Evolutionary conservation across 1,140 invertebrate species (phyloP).

Genomic region (Aphidius gifuensis): DNA sequence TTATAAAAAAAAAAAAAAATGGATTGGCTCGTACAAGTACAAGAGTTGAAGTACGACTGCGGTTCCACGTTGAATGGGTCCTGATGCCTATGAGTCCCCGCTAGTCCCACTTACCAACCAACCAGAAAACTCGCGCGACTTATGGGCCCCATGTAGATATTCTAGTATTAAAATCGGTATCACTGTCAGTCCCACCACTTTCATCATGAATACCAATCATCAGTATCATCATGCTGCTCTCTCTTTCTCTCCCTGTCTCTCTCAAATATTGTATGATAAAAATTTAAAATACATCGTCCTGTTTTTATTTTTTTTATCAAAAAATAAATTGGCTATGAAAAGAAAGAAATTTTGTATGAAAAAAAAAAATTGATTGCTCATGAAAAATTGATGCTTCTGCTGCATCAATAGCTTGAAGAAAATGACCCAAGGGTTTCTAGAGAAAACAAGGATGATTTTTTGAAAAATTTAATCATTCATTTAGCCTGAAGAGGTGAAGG

Average conservation of each 20-base stretch:
- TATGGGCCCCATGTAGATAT: constrained; percentile 17
- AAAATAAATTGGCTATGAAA: too few species aligned
- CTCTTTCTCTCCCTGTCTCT: neutral
- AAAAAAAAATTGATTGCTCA: neutral
- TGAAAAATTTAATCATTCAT: neutral
- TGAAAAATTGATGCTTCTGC: neutral
- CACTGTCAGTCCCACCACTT: constrained; percentile 44
- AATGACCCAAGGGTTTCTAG: neutral
- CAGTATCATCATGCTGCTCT: constrained; percentile 19
- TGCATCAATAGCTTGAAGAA: neutral
- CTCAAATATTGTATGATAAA: neutral
- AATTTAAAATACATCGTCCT: neutral
- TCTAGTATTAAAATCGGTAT: constrained; percentile 38
- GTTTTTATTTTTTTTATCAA: too few species aligned
- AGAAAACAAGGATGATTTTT: neutral
- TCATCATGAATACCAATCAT: constrained; percentile 13
- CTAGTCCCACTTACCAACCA: constrained; percentile 57
- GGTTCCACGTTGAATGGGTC: constrained; percentile 52
- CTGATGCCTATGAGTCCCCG: constrained; percentile 55
- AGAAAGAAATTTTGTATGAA: neutral
- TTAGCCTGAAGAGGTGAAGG: neutral
- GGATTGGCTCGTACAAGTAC: too few species aligned
- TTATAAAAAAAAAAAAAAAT: too few species aligned
- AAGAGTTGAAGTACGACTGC: constrained; percentile 51
- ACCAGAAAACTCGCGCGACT: constrained; percentile 53